Base-by-base conservation (phyloP, 1,140 invertebrate species). In the Megalopta genalis region DNA sequence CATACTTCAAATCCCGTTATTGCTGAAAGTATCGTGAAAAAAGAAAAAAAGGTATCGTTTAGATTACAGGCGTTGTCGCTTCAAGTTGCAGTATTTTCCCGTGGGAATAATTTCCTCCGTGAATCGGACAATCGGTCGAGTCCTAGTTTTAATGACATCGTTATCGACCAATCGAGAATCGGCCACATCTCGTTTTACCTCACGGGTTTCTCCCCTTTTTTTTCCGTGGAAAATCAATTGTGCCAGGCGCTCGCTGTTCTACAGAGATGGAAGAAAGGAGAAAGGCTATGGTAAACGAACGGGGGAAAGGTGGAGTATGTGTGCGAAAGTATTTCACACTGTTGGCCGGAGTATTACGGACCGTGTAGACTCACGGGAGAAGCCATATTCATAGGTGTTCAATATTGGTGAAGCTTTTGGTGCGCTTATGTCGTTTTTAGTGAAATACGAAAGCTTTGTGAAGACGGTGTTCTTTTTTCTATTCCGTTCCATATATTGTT, bases 281-380 rank as follows among this genome's bases (percentile, higher is more conserved):
- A 49, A 49, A 21, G 49, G 16, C n/a, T 16, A 32, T 46, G 73
- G 39, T 37, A 46, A 69, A 76, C 39, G 74, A 68, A 69, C 21
- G 14, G 49, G n/a, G 32, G 8, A 2, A 7, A 57, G 16, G 12
- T 18, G 18, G 16, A 16, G 10, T 21, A 14, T 69, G 54, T 60
- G 66, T 49, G 39, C 16, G 9, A 21, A 9, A 21, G 57, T 62
- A 77, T 77, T 77, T 62, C 27, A 62, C 39, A 14, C 27, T 70
- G 74, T 77, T 70, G 54, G 68, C 66, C 32, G 46, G 74, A 62
- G 66, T 59, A 70, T 77, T 70, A 77, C 52, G 12, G 14, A 10
- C 60, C 46, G 54, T 67, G 49, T 42, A 46, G 27, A 63, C 57
- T 62, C 27, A 16, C 54, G 27, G 14, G 37, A n/a, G 23, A 69